Base-by-base conservation (phyloP, 2,797 vertebrate species). In the Tauraco hartlaubi region DNA sequence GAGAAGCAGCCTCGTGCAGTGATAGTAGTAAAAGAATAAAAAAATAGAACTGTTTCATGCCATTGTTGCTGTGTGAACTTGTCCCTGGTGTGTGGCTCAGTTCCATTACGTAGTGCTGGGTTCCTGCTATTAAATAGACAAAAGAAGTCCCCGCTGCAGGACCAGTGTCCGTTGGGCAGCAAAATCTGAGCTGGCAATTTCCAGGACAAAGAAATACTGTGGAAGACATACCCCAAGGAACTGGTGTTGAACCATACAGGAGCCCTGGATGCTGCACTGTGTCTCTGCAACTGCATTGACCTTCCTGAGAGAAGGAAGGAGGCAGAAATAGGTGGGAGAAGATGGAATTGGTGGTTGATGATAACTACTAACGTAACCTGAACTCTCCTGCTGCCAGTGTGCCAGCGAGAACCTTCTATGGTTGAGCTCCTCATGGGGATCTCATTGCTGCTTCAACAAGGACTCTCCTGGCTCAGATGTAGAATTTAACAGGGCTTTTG, bases 321-420 rank as follows among this genome's bases (percentile, higher is more conserved):
- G 71, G 33, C 64, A 90, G 83, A 71, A 92, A 41, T 33, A 62
- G 18, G 29, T 26, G 21, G 22, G 55, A 93, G 44, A 71, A 94
- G 64, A 66, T 49, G 37, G 37, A 72, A 22, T 14, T 26, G 44
- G 69, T 80, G 85, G 56, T 63, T 81, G 41, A 43, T 0, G 17
- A 3, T 39, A 49, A 67, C 28, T 58, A 28, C 51, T 46, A 9
- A n/a, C 0, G 5, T 52, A 33, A 78, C 59, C n/a, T 51, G 33
- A 39, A 23, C 35, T 87, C 9, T 68, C 31, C 48, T 0, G 0
- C 67, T 87, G 76, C 73, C 46, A 16, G 0, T 0, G 0, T 44
- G 55, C 71, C 6, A 7, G 39, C 51, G 62, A 58, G 67, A 85
- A 17, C 56, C 44, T 55, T 37, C 46, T 41, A 3, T 0, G 1